phyloP scores from a whole-genome alignment of 2,113 vertebrate species.

The Drymodes brunneopygia region DNA sequence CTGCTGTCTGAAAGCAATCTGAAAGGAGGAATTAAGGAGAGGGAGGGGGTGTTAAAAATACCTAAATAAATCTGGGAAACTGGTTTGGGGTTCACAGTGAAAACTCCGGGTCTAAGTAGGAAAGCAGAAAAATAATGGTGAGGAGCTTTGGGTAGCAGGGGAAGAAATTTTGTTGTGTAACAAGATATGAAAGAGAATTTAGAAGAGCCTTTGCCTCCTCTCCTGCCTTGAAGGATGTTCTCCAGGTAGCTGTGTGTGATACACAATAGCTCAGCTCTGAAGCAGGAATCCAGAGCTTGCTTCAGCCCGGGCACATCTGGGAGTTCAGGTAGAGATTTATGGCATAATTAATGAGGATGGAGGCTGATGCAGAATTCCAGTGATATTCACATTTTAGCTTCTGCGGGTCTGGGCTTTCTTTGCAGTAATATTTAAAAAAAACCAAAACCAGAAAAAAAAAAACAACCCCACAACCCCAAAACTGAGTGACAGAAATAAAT shows the following conservation, averaged over 20 bases:
- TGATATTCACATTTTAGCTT: background rate
- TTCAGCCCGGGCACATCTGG: background rate
- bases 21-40: background rate
- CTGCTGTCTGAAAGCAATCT: slow-evolving; percentile 41
- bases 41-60: background rate
- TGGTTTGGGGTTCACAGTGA: background rate
- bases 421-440: background rate
- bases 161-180: background rate
- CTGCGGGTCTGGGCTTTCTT: background rate
- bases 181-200: background rate
- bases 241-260: background rate
- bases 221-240: background rate
- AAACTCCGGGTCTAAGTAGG: background rate
- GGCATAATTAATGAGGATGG: background rate
- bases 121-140: background rate
- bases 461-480: background rate
- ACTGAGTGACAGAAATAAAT: background rate
- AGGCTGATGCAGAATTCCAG: background rate
- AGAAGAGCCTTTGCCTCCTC: background rate
- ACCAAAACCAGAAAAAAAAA: background rate
- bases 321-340: background rate
- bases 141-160: background rate
- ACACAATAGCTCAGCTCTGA: background rate
- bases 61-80: background rate
- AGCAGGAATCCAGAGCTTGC: background rate